Conservation (phyloP, 2,888 invertebrate genomes). For the Archaeoteleia sp. region DNA sequence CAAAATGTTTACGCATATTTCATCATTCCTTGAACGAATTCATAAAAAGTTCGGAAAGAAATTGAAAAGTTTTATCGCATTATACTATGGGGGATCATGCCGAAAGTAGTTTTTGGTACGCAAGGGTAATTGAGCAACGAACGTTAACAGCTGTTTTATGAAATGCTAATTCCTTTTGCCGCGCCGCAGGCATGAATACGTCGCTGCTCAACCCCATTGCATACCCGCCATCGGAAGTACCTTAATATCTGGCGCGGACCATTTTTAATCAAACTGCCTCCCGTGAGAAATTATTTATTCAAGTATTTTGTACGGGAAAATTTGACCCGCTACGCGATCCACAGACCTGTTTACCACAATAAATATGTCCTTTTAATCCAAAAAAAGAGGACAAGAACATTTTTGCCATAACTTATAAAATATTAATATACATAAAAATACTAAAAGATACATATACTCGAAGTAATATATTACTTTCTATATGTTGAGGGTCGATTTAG, state of each 20-base stretch:
- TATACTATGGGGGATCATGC: conserved; percentile 37
- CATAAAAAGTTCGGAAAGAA: conserved; percentile 23
- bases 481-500: background rate
- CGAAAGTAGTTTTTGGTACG: conserved; percentile 51
- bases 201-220: conserved; percentile 43
- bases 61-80: conserved; percentile 40
- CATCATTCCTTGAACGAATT: conserved; percentile 34
- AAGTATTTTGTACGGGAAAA: conserved; percentile 33
- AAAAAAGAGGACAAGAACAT: background rate
- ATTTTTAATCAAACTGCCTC: conserved; percentile 53
- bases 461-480: conserved; percentile 1
- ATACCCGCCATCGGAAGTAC: conserved; percentile 45
- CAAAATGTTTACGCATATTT: too few species aligned
- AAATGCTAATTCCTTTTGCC: conserved; percentile 51
- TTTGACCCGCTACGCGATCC: conserved; percentile 16
- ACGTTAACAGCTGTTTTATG: conserved; percentile 55
- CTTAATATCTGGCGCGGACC: conserved; percentile 42
- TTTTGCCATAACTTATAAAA: too few species aligned
- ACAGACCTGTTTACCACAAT: conserved; percentile 29
- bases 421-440: too few species aligned
- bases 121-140: conserved; percentile 52
- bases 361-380: conserved; percentile 5
- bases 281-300: conserved; percentile 51
- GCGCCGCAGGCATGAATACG: conserved; percentile 49
- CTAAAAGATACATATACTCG: too few species aligned